Evolutionary conservation across 2,797 vertebrate species (phyloP).

Genomic region (Paedocypris micromegethes): DNA sequence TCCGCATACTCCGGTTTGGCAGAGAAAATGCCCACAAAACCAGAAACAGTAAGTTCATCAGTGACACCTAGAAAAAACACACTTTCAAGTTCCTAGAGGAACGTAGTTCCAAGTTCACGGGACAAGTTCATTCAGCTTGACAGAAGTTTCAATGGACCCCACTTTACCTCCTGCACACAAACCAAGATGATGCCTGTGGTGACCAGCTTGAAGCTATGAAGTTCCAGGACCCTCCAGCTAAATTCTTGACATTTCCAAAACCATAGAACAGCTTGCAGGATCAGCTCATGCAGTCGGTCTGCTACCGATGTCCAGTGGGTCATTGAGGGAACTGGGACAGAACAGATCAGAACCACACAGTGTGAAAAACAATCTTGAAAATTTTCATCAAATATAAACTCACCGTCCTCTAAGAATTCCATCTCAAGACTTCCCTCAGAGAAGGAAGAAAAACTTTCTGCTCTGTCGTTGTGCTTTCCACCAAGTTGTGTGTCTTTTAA

Average conservation of each 20-base stretch:
- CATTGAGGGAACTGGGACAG: slow-evolving; percentile 40
- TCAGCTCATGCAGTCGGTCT: slow-evolving; percentile 60
- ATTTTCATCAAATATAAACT: too few species aligned
- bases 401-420: too few species aligned
- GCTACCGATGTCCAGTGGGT: slow-evolving; percentile 63
- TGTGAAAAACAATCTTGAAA: too few species aligned
- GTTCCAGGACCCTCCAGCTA: slow-evolving; percentile 70
- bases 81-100: not conserved
- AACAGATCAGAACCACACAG: too few species aligned
- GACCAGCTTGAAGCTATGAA: slow-evolving; percentile 69
- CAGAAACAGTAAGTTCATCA: slow-evolving; percentile 72
- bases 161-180: slow-evolving; percentile 65
- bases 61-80: slow-evolving; percentile 62
- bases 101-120: not conserved
- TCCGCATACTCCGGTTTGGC: slow-evolving; percentile 63
- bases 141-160: slow-evolving; percentile 19
- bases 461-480: too few species aligned
- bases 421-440: too few species aligned
- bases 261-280: slow-evolving; percentile 58
- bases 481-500: too few species aligned
- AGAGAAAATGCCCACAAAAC: slow-evolving; percentile 71
- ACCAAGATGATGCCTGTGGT: slow-evolving; percentile 71
- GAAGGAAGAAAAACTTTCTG: too few species aligned
- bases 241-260: slow-evolving; percentile 61
- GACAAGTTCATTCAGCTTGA: not conserved